Evolutionary conservation across 2,888 invertebrate genomes (phyloP).

Genomic region (Lepidocyrtinus sp.): DNA sequence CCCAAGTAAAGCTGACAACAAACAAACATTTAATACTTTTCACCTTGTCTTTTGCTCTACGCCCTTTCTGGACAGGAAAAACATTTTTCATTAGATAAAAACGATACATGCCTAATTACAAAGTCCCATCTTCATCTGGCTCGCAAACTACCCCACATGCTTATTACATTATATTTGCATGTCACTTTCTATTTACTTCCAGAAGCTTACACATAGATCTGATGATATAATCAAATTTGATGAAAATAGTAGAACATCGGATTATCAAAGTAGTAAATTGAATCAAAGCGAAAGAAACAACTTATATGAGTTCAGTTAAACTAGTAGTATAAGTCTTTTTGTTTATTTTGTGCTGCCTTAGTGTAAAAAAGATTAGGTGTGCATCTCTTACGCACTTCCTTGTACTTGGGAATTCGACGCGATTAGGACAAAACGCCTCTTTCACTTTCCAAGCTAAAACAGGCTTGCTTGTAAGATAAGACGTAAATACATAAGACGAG

Average conservation of each 20-base stretch:
- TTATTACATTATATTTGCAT: no score
- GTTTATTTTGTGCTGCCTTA: no score
- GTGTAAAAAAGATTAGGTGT: no score
- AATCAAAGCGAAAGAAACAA: background rate
- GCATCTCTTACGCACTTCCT: background rate
- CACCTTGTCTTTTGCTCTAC: background rate
- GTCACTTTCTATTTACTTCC: background rate
- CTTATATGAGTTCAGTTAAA: no score
- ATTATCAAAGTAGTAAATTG: no score
- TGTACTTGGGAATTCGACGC: background rate
- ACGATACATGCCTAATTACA: conserved; percentile 12
- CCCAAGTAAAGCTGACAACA: background rate
- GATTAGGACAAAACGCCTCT: background rate
- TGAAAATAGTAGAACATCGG: background rate
- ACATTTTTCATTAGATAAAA: background rate
- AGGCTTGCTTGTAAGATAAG: conserved; percentile 11
- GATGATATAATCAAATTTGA: conserved; percentile 11
- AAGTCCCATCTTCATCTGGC: background rate
- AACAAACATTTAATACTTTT: conserved; percentile 4
- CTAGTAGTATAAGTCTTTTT: no score
- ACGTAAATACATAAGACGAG: no score
- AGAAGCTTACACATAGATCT: background rate
- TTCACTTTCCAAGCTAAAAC: background rate
- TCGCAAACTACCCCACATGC: background rate
- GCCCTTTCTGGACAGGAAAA: background rate